These are phyloP conservation scores for Ladona fulva DNA, from an alignment of 1,140 invertebrate genomes.

Conservation along the genomic window DNA sequence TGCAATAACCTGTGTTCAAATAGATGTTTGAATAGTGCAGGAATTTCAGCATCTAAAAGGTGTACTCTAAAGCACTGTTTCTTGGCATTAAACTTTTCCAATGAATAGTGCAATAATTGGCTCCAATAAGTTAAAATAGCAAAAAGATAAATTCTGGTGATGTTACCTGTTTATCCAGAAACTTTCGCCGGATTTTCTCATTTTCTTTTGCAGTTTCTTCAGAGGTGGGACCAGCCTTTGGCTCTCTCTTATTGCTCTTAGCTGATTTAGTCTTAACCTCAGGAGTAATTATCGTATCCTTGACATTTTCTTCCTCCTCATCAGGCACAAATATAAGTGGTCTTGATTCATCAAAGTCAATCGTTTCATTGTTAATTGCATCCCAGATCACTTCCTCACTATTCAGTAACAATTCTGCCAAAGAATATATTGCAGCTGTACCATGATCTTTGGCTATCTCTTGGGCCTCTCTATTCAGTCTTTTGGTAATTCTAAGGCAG, in stretches of 20 bases:
- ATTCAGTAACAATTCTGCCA: slow-evolving; percentile 45
- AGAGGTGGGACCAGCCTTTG: slow-evolving; percentile 38
- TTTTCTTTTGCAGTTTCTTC: slow-evolving; percentile 49
- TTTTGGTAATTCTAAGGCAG: slow-evolving; percentile 50
- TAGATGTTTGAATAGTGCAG: too few relatives aligned
- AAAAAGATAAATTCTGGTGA: too few relatives aligned
- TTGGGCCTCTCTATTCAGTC: slow-evolving; percentile 53
- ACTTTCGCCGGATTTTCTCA: slow-evolving; percentile 46
- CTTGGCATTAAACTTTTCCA: too few relatives aligned
- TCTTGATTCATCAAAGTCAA: not conserved
- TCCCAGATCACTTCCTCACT: slow-evolving; percentile 24
- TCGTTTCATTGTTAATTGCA: not conserved
- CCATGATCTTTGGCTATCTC: slow-evolving; percentile 50
- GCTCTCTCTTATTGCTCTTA: slow-evolving; percentile 26
- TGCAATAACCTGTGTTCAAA: too few relatives aligned
- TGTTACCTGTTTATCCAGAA: slow-evolving; percentile 42
- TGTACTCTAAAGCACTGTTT: too few relatives aligned
- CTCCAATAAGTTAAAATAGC: too few relatives aligned
- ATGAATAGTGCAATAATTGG: too few relatives aligned
- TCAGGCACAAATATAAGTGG: not conserved
- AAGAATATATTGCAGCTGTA: slow-evolving; percentile 53
- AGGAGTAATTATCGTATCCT: not conserved
- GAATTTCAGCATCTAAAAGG: too few relatives aligned
- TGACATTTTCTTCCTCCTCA: not conserved
- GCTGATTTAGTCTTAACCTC: slow-evolving; percentile 22